Evolutionary conservation across 2,113 vertebrate species (phyloP), one percentile per base, ranked within the genome.

Genomic region (Sakesphorus luctuosus): DNA sequence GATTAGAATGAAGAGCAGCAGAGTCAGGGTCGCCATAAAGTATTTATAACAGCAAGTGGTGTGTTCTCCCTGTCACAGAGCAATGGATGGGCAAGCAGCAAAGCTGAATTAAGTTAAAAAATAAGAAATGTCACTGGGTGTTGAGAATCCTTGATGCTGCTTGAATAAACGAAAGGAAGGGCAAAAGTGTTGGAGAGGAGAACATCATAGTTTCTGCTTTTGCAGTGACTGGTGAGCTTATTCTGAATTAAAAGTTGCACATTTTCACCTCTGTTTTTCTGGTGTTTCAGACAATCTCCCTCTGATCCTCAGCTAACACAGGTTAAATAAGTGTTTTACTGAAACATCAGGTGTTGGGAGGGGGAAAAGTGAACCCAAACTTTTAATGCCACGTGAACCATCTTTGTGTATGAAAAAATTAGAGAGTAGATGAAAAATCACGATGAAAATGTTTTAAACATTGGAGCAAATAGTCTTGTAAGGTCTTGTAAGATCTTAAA

Each of bases 31-130:
- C 97, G 90, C 94, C 95, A 94, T 94, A 72, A 97, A 96, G 92
- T 94, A 93, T 97, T 97, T 96, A 95, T 94, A 96, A 92, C 8
- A 23, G 74, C 69, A 76, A 85, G 94, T 49, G 94, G 84, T 81
- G 61, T 89, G 79, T 96, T 94, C 44, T 79, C 79, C 49, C 58
- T 90, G 96, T 96, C 96, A 94, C 67, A 83, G 73, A 56, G 93
- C 67, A 94, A 90, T 73, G 80, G 76, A 92, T 94, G 56, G 92
- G 79, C 43, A 84, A 94, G 87, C 65, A 91, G 82, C 84, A 95
- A 94, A 92, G 83, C 84, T 93, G 93, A 91, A 97, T 96, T 94
- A 94, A 96, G 97, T 94, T 94, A 94, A 96, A 96, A 96, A 96
- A 93, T 89, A 84, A 66, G 80, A 96, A 96, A 96, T 90, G 74